Evolutionary conservation across 2,888 invertebrate species (phyloP).

Genomic region (Marronus borbonicus): DNA sequence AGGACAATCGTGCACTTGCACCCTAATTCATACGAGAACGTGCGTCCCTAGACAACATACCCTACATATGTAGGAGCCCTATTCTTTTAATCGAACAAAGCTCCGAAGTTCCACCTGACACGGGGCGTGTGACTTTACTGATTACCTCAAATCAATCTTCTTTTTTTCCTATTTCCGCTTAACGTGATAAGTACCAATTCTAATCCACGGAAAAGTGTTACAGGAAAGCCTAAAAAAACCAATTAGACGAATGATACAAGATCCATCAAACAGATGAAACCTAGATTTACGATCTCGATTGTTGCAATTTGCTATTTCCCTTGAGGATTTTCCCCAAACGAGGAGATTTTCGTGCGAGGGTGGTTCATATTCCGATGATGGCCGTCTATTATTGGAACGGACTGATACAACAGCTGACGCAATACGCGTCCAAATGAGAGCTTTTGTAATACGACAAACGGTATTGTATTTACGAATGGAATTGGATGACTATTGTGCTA

Average conservation of each 20-base stretch:
- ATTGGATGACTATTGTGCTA: not conserved
- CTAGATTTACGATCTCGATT: not conserved
- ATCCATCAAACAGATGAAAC: no score
- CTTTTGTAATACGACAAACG: constrained; percentile 8
- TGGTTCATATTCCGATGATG: not conserved
- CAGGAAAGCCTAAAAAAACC: no score
- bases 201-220: no score
- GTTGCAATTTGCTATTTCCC: not conserved
- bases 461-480: constrained; percentile 14
- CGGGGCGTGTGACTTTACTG: not conserved
- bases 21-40: constrained; percentile 17
- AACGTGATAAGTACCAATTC: not conserved
- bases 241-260: no score
- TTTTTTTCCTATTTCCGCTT: not conserved
- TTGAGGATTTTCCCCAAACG: not conserved
- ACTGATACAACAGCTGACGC: constrained; percentile 5
- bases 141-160: constrained; percentile 17
- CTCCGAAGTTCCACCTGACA: constrained; percentile 25
- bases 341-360: constrained; percentile 2
- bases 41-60: no score
- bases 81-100: constrained; percentile 15
- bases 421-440: not conserved
- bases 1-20: constrained; percentile 25
- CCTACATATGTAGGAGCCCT: not conserved
- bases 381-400: not conserved